Conservation (phyloP, 2,797 vertebrate species). For the Manis pentadactyla region DNA sequence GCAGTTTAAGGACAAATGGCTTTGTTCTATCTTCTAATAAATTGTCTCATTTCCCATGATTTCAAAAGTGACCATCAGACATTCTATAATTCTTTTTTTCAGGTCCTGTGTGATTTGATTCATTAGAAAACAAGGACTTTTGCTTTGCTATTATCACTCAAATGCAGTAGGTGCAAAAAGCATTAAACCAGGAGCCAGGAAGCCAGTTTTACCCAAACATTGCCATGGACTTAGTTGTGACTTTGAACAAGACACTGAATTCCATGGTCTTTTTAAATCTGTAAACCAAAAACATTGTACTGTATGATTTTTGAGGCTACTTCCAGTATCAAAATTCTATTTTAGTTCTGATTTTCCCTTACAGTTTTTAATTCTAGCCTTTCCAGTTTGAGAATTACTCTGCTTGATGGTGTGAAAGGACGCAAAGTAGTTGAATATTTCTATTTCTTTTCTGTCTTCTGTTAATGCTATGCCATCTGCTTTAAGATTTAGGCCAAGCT, state of each 20-base stretch:
- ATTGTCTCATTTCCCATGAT: neutral
- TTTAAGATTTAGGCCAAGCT: constrained; percentile 33
- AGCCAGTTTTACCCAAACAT: neutral
- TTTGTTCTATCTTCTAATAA: neutral
- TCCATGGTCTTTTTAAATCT: neutral
- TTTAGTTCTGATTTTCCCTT: neutral
- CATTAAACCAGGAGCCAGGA: neutral
- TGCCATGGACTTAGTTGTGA: neutral
- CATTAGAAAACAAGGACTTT: neutral
- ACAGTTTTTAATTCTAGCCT: constrained; percentile 26
- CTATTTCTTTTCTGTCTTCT: constrained; percentile 27
- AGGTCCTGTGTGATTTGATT: neutral
- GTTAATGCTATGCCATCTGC: constrained; percentile 16
- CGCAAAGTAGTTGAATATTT: constrained; percentile 37
- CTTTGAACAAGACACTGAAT: neutral
- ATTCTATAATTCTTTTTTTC: neutral
- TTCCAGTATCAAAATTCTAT: constrained; percentile 22
- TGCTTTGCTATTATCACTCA: neutral
- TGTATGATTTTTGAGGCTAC: neutral
- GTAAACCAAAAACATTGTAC: neutral
- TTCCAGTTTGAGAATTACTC: constrained; percentile 14
- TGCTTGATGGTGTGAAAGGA: constrained; percentile 7
- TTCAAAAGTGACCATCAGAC: constrained; percentile 16
- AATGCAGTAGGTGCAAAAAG: neutral
- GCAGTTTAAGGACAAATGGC: neutral